Conservation (phyloP, 2,113 vertebrate genomes). For the Rostratula benghalensis region DNA sequence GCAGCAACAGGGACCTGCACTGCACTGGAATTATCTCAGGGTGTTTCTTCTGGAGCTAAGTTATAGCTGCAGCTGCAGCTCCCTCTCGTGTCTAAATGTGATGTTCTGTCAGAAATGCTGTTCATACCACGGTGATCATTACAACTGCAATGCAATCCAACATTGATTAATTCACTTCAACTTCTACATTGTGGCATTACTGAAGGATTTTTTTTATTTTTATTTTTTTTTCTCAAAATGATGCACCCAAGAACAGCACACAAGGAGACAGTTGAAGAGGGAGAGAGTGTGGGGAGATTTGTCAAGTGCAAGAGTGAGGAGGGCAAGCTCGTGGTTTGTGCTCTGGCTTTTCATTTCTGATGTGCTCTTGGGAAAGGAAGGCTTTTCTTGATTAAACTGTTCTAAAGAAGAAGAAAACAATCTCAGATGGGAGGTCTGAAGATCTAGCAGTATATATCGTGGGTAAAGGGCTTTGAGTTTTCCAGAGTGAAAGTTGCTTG, state of each 20-base stretch:
- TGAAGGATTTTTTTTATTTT: background rate
- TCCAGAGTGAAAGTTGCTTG: background rate
- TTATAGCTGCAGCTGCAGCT: slow-evolving; percentile 24
- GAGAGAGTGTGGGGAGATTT: background rate
- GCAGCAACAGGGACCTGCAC: background rate
- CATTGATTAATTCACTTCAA: background rate
- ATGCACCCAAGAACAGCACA: background rate
- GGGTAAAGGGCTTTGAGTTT: background rate
- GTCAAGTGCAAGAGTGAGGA: background rate
- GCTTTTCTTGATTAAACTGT: background rate
- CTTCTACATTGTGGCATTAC: background rate
- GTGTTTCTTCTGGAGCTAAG: background rate
- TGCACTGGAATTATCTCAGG: background rate
- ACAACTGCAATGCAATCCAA: background rate
- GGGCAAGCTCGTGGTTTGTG: background rate
- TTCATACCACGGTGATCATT: background rate
- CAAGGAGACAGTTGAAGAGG: background rate
- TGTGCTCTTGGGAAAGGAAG: background rate
- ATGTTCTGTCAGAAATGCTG: background rate
- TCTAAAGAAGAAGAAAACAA: background rate
- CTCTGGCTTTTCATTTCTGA: background rate
- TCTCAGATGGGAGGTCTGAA: background rate
- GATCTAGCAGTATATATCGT: background rate
- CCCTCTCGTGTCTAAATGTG: slow-evolving; percentile 56
- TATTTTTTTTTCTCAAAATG: background rate